Percentiles rank a stretch among this genome's conserved stretches.
phyloP scores from a whole-genome alignment of 2,797 vertebrate species.

The Mus spretus region DNA sequence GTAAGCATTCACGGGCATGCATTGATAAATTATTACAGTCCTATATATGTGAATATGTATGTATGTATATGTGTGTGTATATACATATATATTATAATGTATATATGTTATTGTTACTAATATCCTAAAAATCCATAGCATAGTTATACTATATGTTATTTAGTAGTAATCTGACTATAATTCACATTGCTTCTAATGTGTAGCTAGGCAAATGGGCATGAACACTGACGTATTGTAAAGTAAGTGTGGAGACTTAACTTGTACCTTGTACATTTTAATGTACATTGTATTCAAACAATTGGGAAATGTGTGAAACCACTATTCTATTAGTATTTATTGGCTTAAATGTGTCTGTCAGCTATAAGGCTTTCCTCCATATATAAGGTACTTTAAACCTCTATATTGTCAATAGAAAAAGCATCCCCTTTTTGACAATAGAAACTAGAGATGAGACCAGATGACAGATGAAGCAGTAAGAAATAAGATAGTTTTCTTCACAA shows the following conservation, averaged over 20 bases:
- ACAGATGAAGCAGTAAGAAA: background rate
- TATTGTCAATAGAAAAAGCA: conserved; percentile 47
- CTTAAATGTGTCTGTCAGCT: conserved; percentile 53
- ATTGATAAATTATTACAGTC: background rate
- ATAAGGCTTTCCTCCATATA: conserved; percentile 41
- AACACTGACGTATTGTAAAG: background rate
- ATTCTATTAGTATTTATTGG: conserved; percentile 51
- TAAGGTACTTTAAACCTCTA: conserved; percentile 57
- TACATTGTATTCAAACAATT: background rate
- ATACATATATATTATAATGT: no score
- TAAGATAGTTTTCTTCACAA: conserved; percentile 39
- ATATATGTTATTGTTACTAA: background rate
- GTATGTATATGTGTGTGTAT: no score
- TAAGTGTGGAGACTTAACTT: background rate
- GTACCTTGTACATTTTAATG: background rate
- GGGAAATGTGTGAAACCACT: background rate
- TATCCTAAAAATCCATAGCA: background rate
- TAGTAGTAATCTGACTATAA: background rate
- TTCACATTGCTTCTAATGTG: background rate
- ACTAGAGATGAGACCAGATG: background rate
- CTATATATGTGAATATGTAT: background rate
- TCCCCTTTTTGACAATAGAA: conserved; percentile 37
- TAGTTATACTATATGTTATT: background rate
- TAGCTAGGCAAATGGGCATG: background rate
- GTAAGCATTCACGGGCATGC: background rate